A percentile compares a stretch with the other conserved stretches of the same genome.
Evolutionary conservation across 1,140 invertebrate genomes (phyloP).

Genomic region (Araneus ventricosus): DNA sequence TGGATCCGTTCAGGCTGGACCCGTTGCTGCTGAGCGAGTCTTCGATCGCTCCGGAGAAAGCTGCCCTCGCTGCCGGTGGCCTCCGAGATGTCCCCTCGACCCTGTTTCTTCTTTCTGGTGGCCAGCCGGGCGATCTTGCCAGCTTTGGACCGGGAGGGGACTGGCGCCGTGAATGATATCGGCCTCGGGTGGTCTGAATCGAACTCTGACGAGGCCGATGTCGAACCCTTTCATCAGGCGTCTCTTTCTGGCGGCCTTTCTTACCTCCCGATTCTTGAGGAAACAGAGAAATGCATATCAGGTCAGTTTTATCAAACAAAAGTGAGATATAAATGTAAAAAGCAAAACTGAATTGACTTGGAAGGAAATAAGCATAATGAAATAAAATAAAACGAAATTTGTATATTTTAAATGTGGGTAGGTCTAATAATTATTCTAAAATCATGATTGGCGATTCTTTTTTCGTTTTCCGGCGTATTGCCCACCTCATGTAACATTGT

Average conservation of each 20-base stretch:
- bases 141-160: conserved; percentile 67
- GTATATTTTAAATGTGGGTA: too few relatives aligned
- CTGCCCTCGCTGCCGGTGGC: conserved; percentile 74
- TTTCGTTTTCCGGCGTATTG: too few relatives aligned
- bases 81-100: conserved; percentile 72
- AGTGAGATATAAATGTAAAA: neutral
- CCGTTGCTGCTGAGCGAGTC: conserved; percentile 76
- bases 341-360: too few relatives aligned
- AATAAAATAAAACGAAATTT: too few relatives aligned
- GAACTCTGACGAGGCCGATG: conserved; percentile 77
- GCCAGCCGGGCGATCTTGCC: conserved; percentile 73
- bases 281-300: neutral
- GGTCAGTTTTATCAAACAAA: neutral
- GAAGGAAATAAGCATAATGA: too few relatives aligned
- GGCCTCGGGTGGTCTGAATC: conserved; percentile 74
- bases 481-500: too few relatives aligned
- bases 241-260: conserved; percentile 94
- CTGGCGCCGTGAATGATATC: conserved; percentile 39
- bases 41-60: conserved; percentile 75
- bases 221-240: conserved; percentile 97
- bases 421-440: too few relatives aligned
- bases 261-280: conserved; percentile 83
- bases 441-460: too few relatives aligned
- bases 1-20: conserved; percentile 58
- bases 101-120: conserved; percentile 68